Evolutionary conservation across 2,888 invertebrate species (phyloP).

Genomic region (Brachylomia viminalis): DNA sequence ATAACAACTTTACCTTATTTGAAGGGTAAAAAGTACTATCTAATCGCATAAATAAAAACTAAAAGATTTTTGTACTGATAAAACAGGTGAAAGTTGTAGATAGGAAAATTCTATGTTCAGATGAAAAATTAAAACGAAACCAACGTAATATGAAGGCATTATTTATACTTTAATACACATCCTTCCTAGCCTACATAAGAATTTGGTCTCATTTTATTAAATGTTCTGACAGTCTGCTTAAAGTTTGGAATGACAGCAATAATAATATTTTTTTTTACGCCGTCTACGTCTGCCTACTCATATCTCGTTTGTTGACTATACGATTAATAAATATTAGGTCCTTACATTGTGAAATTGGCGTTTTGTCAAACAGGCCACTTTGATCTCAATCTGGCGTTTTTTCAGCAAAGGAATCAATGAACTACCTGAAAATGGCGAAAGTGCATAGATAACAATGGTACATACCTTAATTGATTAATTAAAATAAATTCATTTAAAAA

Average conservation of each 20-base stretch:
- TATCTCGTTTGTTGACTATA: neutral
- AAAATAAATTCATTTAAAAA: too few species aligned
- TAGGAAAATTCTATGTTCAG: slow-evolving; percentile 44
- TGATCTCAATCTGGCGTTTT: too few species aligned
- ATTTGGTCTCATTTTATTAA: neutral
- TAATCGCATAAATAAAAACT: slow-evolving; percentile 51
- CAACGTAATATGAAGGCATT: neutral
- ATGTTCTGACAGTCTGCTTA: neutral
- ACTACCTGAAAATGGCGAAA: too few species aligned
- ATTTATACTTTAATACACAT: slow-evolving; percentile 9
- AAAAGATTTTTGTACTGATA: slow-evolving; percentile 76
- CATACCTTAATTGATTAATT: too few species aligned
- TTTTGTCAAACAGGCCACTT: too few species aligned
- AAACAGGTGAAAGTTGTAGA: slow-evolving; percentile 69
- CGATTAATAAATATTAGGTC: neutral
- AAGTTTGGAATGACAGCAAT: neutral
- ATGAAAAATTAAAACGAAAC: slow-evolving; percentile 35
- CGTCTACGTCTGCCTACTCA: neutral
- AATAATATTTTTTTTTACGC: neutral
- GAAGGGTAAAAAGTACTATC: slow-evolving; percentile 35
- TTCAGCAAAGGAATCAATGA: too few species aligned
- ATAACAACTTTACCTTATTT: slow-evolving; percentile 56
- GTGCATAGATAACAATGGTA: too few species aligned
- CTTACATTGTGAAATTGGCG: too few species aligned
- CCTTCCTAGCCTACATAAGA: neutral